Conservation (phyloP, 2,888 invertebrate genomes). For the Heteromyza rotundicornis region DNA sequence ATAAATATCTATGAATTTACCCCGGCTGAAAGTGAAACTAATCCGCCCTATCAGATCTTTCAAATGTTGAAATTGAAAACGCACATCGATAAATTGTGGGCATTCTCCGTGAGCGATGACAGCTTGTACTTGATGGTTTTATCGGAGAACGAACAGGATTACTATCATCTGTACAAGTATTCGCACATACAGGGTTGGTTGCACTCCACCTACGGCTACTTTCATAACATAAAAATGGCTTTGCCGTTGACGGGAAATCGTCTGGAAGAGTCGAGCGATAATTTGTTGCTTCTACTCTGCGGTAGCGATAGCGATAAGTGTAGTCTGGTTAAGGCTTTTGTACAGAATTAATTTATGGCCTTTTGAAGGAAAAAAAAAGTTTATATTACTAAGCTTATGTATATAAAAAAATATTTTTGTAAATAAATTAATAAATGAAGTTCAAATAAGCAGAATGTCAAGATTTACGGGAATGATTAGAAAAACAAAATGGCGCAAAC, state of each 20-base stretch:
- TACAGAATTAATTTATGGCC: neutral
- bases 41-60: constrained; percentile 35
- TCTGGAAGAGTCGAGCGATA: constrained; percentile 13
- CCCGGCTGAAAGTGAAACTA: neutral
- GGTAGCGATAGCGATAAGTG: constrained; percentile 33
- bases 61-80: constrained; percentile 49
- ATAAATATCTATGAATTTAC: constrained; percentile 41
- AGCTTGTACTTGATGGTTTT: constrained; percentile 45
- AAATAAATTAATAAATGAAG: too few species aligned
- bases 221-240: constrained; percentile 44
- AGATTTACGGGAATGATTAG: too few species aligned
- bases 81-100: constrained; percentile 43
- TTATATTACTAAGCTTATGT: neutral
- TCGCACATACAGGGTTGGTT: constrained; percentile 52
- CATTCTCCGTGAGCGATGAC: constrained; percentile 40
- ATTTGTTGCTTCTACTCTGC: constrained; percentile 41
- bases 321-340: constrained; percentile 37
- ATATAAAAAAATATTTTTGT: too few species aligned
- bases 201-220: constrained; percentile 47
- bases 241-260: constrained; percentile 37
- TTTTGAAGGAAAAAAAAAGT: too few species aligned
- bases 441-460: too few species aligned
- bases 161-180: constrained; percentile 51
- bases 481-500: too few species aligned
- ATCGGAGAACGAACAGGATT: constrained; percentile 37